A percentile compares a stretch with the other conserved stretches of the same genome.
phyloP scores from a whole-genome alignment of 2,797 vertebrate species.

The Micrastur ruficollis region DNA sequence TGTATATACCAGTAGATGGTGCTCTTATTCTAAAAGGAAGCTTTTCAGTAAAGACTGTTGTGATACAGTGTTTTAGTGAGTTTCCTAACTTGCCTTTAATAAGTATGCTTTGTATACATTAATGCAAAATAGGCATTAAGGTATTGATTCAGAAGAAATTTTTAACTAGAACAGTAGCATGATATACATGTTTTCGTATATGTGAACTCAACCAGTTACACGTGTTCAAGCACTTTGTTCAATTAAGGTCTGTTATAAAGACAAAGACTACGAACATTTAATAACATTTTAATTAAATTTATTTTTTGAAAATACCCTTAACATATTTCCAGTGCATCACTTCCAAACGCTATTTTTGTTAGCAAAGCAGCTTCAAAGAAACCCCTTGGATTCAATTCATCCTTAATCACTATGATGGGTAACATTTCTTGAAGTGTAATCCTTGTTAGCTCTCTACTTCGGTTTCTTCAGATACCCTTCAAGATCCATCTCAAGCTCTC shows the following conservation, averaged over 20 bases:
- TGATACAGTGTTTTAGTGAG: not conserved
- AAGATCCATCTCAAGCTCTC: not conserved
- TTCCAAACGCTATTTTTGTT: not conserved
- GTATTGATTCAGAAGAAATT: not conserved
- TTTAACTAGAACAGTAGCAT: not conserved
- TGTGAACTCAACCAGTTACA: not conserved
- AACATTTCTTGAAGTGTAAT: not conserved
- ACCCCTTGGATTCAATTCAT: not conserved
- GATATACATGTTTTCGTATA: not conserved
- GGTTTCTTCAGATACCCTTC: not conserved
- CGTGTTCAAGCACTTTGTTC: not conserved
- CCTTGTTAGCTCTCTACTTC: not conserved
- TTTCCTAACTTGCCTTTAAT: not conserved
- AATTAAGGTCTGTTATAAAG: not conserved
- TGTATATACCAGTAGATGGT: not conserved
- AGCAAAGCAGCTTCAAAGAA: not conserved
- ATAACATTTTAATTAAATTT: not conserved
- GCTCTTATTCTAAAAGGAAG: not conserved
- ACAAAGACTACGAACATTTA: not conserved
- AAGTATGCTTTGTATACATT: rapidly evolving
- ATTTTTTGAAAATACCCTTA: rapidly evolving
- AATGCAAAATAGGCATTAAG: not conserved
- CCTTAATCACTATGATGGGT: not conserved
- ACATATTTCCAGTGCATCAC: not conserved
- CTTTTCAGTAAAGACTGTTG: not conserved